These are phyloP conservation scores for Drosophila lini DNA, from an alignment of 1,140 invertebrate species.

Conservation along the genomic window DNA sequence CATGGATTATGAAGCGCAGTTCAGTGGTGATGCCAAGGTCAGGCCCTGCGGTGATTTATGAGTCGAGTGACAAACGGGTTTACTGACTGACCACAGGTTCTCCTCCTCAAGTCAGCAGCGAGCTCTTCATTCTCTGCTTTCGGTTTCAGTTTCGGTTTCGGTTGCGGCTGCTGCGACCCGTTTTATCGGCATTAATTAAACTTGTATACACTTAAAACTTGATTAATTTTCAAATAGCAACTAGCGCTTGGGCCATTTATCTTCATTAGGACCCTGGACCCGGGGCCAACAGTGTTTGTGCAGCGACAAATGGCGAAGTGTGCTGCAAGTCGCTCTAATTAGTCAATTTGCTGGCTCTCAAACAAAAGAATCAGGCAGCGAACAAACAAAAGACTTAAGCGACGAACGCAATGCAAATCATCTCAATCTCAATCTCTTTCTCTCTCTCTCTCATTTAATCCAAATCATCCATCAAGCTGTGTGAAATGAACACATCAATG, in stretches of 20 bases:
- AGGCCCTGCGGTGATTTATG: conserved; percentile 70
- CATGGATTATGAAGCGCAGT: neutral
- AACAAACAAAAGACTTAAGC: conserved; percentile 42
- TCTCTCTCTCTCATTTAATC: conserved; percentile 9
- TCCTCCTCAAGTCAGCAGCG: conserved; percentile 18
- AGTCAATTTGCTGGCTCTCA: conserved; percentile 49
- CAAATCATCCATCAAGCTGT: conserved; percentile 67
- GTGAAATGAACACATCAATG: conserved; percentile 78
- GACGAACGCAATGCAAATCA: conserved; percentile 18
- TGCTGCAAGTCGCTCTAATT: conserved; percentile 74
- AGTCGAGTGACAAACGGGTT: conserved; percentile 75
- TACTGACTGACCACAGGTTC: conserved; percentile 33
- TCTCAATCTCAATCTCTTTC: conserved; percentile 16
- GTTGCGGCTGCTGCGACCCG: conserved; percentile 31
- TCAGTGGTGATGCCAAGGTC: conserved; percentile 55
- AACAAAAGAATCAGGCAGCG: conserved; percentile 69
- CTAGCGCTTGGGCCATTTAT: conserved; percentile 52
- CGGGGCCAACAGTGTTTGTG: conserved; percentile 16
- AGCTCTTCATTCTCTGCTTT: conserved; percentile 30
- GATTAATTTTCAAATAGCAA: conserved; percentile 72
- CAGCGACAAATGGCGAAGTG: conserved; percentile 69
- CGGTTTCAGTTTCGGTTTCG: conserved; percentile 29
- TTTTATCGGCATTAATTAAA: conserved; percentile 81
- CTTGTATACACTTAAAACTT: conserved; percentile 54
- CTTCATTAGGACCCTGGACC: conserved; percentile 64